phyloP scores from a whole-genome alignment of 2,888 invertebrate genomes.

The Phasia obesa region DNA sequence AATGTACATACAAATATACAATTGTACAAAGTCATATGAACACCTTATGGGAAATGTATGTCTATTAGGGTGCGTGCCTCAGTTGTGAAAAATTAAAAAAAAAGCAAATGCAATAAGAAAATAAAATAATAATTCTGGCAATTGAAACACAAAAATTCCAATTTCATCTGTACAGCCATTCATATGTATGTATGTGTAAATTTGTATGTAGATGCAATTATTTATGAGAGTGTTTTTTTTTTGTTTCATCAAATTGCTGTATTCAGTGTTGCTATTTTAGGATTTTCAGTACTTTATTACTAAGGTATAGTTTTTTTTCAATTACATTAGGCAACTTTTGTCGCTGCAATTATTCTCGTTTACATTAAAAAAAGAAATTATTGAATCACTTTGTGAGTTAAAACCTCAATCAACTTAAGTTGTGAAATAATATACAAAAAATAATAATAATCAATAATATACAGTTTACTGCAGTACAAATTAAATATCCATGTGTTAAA shows the following conservation, averaged over 20 bases:
- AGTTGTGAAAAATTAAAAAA: not conserved
- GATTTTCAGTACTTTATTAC: not conserved
- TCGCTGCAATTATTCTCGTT: too few species aligned
- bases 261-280: not conserved
- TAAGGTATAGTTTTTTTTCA: too few species aligned
- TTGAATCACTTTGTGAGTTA: too few species aligned
- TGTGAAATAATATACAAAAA: too few species aligned
- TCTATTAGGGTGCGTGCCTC: not conserved
- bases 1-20: conserved; percentile 11
- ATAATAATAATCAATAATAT: too few species aligned
- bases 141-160: conserved; percentile 43
- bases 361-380: too few species aligned
- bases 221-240: not conserved
- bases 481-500: too few species aligned
- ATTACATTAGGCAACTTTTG: too few species aligned
- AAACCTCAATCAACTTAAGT: too few species aligned
- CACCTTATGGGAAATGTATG: not conserved
- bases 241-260: conserved; percentile 28
- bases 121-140: conserved; percentile 22
- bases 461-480: too few species aligned
- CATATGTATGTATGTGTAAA: conserved; percentile 13
- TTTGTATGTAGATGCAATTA: not conserved
- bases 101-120: not conserved
- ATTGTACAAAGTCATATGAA: not conserved
- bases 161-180: not conserved